A percentile compares a stretch with the other conserved stretches of the same genome.
These are phyloP conservation scores for Ptilonorhynchus violaceus DNA, from an alignment of 2,113 vertebrate genomes.

Conservation along the genomic window DNA sequence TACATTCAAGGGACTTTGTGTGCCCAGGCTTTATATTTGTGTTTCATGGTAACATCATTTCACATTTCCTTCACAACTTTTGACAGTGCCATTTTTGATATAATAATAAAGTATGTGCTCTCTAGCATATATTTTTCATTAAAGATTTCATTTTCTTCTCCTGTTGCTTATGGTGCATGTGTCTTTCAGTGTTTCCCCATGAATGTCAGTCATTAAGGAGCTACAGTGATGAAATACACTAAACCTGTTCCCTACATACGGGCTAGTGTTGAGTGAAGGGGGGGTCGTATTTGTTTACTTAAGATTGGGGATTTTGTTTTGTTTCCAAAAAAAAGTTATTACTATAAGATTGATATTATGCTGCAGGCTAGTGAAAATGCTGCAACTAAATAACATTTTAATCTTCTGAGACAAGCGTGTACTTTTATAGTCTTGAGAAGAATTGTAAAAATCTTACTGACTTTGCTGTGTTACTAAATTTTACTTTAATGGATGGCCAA, in stretches of 20 bases:
- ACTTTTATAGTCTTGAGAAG: neutral
- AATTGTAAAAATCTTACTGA: neutral
- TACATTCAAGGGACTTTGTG: neutral
- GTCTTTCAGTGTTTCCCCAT: neutral
- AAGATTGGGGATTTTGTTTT: neutral
- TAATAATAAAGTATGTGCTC: neutral
- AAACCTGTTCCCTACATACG: neutral
- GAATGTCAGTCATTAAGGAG: neutral
- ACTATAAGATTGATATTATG: neutral
- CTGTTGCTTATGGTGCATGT: neutral
- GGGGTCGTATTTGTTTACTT: neutral
- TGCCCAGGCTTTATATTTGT: neutral
- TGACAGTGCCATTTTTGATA: neutral
- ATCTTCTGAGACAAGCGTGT: neutral
- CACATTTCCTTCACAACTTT: neutral
- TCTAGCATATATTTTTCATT: neutral
- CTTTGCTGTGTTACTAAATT: neutral
- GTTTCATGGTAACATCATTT: neutral
- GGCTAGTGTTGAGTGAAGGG: neutral
- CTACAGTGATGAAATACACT: neutral
- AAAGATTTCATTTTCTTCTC: neutral
- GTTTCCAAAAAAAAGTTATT: neutral
- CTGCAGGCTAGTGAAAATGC: neutral
- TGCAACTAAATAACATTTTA: constrained; percentile 16
- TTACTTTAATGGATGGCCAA: neutral